Evolutionary conservation across 1,140 invertebrate genomes (phyloP).

Genomic region (Zaprionus capensis): DNA sequence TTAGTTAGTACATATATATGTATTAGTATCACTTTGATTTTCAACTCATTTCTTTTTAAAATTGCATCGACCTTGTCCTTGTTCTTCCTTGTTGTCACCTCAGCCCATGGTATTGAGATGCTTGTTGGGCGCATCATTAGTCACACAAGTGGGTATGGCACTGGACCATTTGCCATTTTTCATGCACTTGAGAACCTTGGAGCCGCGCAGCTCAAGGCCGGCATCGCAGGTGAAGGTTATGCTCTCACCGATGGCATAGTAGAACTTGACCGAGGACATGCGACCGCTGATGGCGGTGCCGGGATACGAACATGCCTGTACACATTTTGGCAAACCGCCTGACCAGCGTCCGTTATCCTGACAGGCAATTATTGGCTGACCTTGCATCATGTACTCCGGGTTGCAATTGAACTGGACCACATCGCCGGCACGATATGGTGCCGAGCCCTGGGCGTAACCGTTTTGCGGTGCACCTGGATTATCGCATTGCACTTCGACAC

Average conservation of each 20-base stretch:
- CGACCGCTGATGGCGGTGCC: constrained; percentile 92
- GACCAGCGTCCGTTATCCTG: constrained; percentile 95
- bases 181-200: constrained; percentile 90
- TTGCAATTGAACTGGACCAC: constrained; percentile 94
- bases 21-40: constrained; percentile 79
- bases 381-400: constrained; percentile 94
- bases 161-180: constrained; percentile 94
- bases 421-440: constrained; percentile 91
- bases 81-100: not conserved
- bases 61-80: not conserved
- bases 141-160: constrained; percentile 89
- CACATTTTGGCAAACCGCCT: constrained; percentile 92
- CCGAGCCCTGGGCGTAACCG: constrained; percentile 90
- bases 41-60: constrained; percentile 48
- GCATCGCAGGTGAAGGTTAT: constrained; percentile 93
- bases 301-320: constrained; percentile 93
- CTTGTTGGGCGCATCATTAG: constrained; percentile 64
- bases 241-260: constrained; percentile 93
- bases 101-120: constrained; percentile 68
- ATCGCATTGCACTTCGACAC: constrained; percentile 91
- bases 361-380: constrained; percentile 92
- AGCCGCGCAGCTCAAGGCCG: constrained; percentile 90
- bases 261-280: constrained; percentile 94
- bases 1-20: constrained; percentile 74
- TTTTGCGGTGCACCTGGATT: constrained; percentile 89